Percentiles rank a stretch among this genome's conserved stretches.
These are phyloP conservation scores for Hystrix brachyura DNA, from an alignment of 2,113 vertebrate genomes.

Conservation along the genomic window DNA sequence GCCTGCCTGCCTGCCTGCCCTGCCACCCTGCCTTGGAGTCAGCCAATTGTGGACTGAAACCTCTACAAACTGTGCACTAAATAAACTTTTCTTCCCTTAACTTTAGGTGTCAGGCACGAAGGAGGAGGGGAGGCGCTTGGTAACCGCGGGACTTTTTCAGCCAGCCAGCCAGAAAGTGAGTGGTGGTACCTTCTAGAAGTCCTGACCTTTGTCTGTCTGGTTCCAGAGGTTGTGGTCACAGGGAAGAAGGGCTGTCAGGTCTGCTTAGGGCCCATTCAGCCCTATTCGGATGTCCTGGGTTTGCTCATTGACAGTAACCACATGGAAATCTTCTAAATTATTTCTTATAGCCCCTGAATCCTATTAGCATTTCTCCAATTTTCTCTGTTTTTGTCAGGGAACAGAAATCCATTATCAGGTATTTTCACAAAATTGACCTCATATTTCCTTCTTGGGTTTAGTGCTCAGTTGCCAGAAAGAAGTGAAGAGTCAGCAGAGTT, in stretches of 20 bases:
- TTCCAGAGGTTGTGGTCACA: background rate
- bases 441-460: background rate
- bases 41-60: too few relatives aligned
- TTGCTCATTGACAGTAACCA: background rate
- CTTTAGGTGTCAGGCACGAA: too few relatives aligned
- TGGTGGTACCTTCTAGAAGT: background rate
- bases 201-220: background rate
- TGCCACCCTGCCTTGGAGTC: too few relatives aligned
- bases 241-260: background rate
- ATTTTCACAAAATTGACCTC: slow-evolving; percentile 28
- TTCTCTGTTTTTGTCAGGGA: slow-evolving; percentile 48
- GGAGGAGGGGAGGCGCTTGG: too few relatives aligned
- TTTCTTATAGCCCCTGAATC: background rate
- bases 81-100: too few relatives aligned
- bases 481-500: background rate
- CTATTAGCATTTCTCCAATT: background rate
- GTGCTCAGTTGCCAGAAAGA: background rate
- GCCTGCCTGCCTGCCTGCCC: too few relatives aligned
- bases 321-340: background rate
- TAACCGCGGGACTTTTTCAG: too few relatives aligned
- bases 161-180: too few relatives aligned
- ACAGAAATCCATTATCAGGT: slow-evolving; percentile 54
- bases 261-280: background rate
- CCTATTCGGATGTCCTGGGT: fast-evolving
- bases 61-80: too few relatives aligned